Conservation (phyloP, 2,113 vertebrate genomes). For the Dolichallabes microphthalmus region DNA sequence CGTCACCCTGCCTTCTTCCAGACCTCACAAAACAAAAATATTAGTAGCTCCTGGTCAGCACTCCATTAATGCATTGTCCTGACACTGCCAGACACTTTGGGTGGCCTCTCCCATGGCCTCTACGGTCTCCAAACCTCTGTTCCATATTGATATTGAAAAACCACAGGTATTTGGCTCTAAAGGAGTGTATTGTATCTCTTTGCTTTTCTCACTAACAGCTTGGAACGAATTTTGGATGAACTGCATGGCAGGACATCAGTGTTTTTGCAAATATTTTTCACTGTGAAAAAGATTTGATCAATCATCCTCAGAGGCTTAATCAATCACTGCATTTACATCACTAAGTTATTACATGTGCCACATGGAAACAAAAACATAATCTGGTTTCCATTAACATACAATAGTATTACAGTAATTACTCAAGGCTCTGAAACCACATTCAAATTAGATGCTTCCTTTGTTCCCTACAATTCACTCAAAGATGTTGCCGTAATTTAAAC, state of each 20-base stretch:
- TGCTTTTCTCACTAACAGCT: conserved; percentile 31
- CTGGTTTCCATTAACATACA: conserved; percentile 13
- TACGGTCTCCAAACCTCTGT: conserved; percentile 30
- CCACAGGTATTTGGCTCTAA: conserved; percentile 48
- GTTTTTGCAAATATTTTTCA: conserved; percentile 20
- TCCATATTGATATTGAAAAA: conserved; percentile 50
- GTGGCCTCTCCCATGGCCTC: conserved; percentile 43
- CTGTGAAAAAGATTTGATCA: conserved; percentile 15
- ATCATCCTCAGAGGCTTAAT: conserved; percentile 26
- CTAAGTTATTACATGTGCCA: not conserved
- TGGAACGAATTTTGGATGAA: conserved; percentile 38
- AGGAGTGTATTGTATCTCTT: conserved; percentile 40
- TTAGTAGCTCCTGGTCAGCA: conserved; percentile 23
- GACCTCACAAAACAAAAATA: conserved; percentile 40
- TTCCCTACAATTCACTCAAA: not conserved
- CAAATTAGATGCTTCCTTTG: conserved; percentile 25
- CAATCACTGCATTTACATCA: conserved; percentile 18
- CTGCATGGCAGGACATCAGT: conserved; percentile 27
- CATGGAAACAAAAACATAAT: not conserved
- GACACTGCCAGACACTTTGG: conserved; percentile 39
- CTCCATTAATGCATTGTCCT: conserved; percentile 36
- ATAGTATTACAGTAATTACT: conserved; percentile 13
- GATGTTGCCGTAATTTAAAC: not conserved
- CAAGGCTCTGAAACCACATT: not conserved
- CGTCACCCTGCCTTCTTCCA: conserved; percentile 33